phyloP scores from a whole-genome alignment of 2,113 vertebrate species.

The Oncorhynchus mykiss region DNA sequence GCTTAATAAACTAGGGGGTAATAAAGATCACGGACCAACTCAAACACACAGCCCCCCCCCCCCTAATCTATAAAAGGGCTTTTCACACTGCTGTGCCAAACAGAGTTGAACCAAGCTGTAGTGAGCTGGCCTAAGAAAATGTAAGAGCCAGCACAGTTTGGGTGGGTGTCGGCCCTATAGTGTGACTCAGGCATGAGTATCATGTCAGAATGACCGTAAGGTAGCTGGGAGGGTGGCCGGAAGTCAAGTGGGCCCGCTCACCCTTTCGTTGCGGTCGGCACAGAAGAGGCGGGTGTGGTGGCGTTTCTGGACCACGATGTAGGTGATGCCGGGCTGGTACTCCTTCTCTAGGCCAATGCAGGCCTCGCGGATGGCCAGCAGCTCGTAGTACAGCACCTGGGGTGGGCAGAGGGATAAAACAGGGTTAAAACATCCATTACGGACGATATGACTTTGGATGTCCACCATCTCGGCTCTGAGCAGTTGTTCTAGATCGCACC shows the following conservation, averaged over 20 bases:
- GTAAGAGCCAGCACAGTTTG: too few species aligned
- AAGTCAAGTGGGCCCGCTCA: constrained; percentile 62
- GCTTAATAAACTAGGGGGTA: constrained; percentile 30
- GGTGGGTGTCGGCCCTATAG: too few species aligned
- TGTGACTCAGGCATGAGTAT: too few species aligned
- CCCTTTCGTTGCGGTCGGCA: constrained; percentile 97
- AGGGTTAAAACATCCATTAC: neutral
- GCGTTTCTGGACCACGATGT: constrained; percentile 98
- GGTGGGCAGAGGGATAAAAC: neutral
- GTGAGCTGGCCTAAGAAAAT: too few species aligned
- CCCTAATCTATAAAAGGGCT: constrained; percentile 24
- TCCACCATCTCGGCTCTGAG: too few species aligned
- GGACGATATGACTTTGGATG: too few species aligned
- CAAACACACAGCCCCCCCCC: constrained; percentile 13
- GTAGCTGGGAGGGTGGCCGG: neutral
- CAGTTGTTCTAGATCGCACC: too few species aligned
- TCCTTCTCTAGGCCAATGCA: constrained; percentile 99
- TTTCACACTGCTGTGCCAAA: neutral
- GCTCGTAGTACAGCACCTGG: constrained; percentile 97
- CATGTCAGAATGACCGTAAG: neutral
- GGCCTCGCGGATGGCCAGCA: constrained; percentile 97
- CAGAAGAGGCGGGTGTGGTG: constrained; percentile 99
- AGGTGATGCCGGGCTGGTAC: constrained; percentile 99
- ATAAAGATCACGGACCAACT: constrained; percentile 20
- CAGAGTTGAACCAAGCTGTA: too few species aligned